Base-by-base conservation (phyloP, 2,888 invertebrate genomes). In the Amphipyra berbera region DNA sequence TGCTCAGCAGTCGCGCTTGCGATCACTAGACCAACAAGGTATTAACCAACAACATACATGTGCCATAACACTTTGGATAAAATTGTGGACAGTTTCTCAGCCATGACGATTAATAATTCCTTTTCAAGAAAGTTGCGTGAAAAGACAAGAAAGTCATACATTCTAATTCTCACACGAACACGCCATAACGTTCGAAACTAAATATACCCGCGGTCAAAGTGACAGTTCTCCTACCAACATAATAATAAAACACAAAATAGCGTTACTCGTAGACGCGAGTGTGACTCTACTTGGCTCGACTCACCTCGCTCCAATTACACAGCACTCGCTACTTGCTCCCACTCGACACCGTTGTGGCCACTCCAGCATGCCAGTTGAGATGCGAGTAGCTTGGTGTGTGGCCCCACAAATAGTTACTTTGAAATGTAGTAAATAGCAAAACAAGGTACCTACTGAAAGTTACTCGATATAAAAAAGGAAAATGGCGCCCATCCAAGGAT, bases 281-380 rank as follows among this genome's bases (percentile, higher is more conserved):
- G 54, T 54, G 68, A 61, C 42, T 62, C 48, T 56, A 67, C 72
- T 67, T 46, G 69, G 38, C 41, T 7, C 71, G 53, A 68, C 76
- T 78, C 63, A 65, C 70, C 78, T 67, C 59, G 69, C 73, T 74
- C 78, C 63, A 76, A 78, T 78, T 76, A 73, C 68, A 53, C 62
- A 41, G 65, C 68, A 68, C 69, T 73, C 53, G 55, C 69, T 54
- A 61, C 55, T 60, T 15, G 56, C 57, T 57, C 5, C 21, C 66
- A 71, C 79, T 79, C 79, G 79, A 79, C 79, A 80, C 68, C 47
- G 65, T 76, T 79, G 71, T 42, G 62, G 64, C 46, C 70, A 60
- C 81, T 80, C 52, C 54, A 76, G 30, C 14, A n/a, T 40, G 55
- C 49, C 64, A 56, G 64, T 59, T 46, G 64, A 44, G 50, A 56